phyloP scores from a whole-genome alignment of 2,797 vertebrate species.

The Rhynchonycteris naso region DNA sequence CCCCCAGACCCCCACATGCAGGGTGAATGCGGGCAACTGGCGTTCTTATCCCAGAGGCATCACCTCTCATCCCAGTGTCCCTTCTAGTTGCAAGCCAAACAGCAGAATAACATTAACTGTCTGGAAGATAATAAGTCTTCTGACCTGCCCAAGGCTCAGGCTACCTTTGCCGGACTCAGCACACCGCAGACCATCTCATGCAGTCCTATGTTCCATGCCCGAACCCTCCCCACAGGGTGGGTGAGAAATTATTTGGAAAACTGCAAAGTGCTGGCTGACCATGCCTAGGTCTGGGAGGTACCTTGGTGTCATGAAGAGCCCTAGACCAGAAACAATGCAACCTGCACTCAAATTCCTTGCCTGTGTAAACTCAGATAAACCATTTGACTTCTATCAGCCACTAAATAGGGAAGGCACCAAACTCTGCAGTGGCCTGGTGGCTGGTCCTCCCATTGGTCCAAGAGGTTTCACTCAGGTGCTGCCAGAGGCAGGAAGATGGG shows the following conservation, averaged over 20 bases:
- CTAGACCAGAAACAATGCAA: not conserved
- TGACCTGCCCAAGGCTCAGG: not conserved
- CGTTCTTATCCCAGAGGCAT: not conserved
- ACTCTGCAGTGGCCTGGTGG: rapidly evolving
- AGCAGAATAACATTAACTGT: not conserved
- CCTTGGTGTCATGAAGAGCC: not conserved
- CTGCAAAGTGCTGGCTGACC: not conserved
- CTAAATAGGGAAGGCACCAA: not conserved
- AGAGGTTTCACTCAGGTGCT: not conserved
- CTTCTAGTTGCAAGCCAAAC: not conserved
- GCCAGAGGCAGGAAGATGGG: not conserved
- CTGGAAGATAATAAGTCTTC: not conserved
- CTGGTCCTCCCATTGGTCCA: not conserved
- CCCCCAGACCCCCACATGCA: not conserved
- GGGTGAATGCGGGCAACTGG: not conserved
- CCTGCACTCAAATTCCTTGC: not conserved
- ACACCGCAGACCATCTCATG: not conserved
- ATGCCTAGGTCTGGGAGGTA: not conserved
- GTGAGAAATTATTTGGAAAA: not conserved
- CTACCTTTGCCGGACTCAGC: not conserved
- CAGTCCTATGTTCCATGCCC: not conserved
- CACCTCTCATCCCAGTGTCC: not conserved
- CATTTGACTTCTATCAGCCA: not conserved
- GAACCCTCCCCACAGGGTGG: not conserved
- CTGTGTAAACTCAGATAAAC: not conserved